Base-by-base conservation (phyloP, 2,888 invertebrate species). In the Apamea crenata region DNA sequence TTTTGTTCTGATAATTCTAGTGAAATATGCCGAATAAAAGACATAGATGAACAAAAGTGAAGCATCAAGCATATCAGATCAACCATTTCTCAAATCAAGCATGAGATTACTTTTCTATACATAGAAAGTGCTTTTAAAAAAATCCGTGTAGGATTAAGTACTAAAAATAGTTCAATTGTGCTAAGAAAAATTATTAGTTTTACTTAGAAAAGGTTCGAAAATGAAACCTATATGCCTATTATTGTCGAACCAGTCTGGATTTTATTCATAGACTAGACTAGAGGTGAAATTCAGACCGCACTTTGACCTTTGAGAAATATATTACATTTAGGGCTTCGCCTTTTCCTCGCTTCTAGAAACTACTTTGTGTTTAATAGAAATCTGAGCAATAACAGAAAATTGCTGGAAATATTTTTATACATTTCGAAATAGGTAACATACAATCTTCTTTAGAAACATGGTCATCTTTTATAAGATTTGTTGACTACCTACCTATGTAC, bases 291-390 rank as follows among this genome's bases (percentile, higher is more conserved):
- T 70, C 32, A 72, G 77, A 72, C 84, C 76, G 47, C 77, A 65
- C 71, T 81, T 65, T 87, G 79, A 84, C 87, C 87, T 81, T 81
- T 76, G 87, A 77, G 85, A 87, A 72, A 87, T 78, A 87, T 81
- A 84, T 84, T 78, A 84, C 79, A 87, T 81, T 89, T 78, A 77
- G 77, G 71, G 73, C 70, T 84, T 76, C 65, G 63, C 56, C 59
- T 75, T 75, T 66, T 68, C 75, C 61, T 50, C 78, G 72, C 74
- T 74, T 83, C 50, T 71, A 68, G 71, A 65, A 79, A 79, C 67
- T 71, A 56, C 84, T 80, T 84, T 71, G 78, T 72, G 63, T 84
- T 84, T 65, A 78, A 29, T 67, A 70, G 53, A 73, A 73, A 67
- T 63, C 50, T 67, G 18, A 61, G 63, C 40, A 74, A 87, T 78